These are phyloP conservation scores for Periophthalmus modestus DNA, from an alignment of 2,113 vertebrate genomes.

Conservation along the genomic window DNA sequence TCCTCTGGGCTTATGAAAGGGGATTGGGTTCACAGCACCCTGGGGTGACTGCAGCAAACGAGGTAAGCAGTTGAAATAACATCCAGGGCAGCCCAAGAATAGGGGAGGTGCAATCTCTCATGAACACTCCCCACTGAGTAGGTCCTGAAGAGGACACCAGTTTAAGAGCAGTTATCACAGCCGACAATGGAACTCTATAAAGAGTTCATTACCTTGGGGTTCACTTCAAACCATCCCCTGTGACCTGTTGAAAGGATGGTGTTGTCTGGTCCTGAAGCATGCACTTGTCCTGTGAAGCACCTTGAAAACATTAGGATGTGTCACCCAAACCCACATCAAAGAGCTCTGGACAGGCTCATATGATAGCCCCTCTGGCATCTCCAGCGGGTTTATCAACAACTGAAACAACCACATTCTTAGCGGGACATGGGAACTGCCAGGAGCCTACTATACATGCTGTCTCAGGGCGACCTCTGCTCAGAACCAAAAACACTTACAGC, in stretches of 20 bases:
- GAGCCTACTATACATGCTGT: conserved; percentile 35
- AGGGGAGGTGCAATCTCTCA: conserved; percentile 56
- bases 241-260: conserved; percentile 25
- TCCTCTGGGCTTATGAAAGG: conserved; percentile 22
- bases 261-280: conserved; percentile 38
- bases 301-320: conserved; percentile 54
- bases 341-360: conserved; percentile 33
- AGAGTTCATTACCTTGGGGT: not conserved
- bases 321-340: conserved; percentile 59
- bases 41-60: conserved; percentile 44
- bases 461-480: conserved; percentile 35
- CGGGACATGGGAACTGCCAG: conserved; percentile 45
- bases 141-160: conserved; percentile 23
- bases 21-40: conserved; percentile 64
- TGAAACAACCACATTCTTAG: conserved; percentile 15
- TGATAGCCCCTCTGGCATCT: conserved; percentile 37
- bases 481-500: conserved; percentile 55
- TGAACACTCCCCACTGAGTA: conserved; percentile 38
- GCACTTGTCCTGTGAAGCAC: conserved; percentile 34
- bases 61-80: conserved; percentile 65
- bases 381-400: conserved; percentile 44
- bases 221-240: conserved; percentile 24
- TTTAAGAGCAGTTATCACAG: conserved; percentile 15
- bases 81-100: conserved; percentile 61
- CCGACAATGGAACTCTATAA: conserved; percentile 11